Conservation (phyloP, 2,113 vertebrate genomes). For the Cyanoliseus patagonus region DNA sequence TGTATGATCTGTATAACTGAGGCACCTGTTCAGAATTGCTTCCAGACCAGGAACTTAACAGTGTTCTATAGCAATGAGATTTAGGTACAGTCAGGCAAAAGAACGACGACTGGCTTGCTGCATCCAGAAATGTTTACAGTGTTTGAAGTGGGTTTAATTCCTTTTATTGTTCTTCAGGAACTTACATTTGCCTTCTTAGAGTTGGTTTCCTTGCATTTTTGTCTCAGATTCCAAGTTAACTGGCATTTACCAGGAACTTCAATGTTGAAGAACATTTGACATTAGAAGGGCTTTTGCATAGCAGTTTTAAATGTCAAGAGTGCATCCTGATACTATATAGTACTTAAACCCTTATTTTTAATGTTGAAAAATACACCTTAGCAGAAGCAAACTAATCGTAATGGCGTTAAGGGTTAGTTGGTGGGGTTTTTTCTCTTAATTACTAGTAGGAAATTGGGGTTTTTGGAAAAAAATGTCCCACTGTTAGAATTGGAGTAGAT, state of each 20-base stretch:
- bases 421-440: neutral
- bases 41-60: slow-evolving; percentile 28
- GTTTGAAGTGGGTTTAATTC: slow-evolving; percentile 54
- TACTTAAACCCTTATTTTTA: slow-evolving; percentile 64
- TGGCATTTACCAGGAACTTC: neutral
- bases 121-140: slow-evolving; percentile 10
- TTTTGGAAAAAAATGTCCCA: slow-evolving; percentile 10
- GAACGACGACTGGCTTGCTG: slow-evolving; percentile 11
- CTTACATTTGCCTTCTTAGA: slow-evolving; percentile 33
- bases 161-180: slow-evolving; percentile 37
- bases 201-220: slow-evolving; percentile 45
- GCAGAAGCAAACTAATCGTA: slow-evolving; percentile 42
- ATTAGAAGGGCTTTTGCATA: slow-evolving; percentile 53
- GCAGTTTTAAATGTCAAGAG: slow-evolving; percentile 55
- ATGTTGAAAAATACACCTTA: slow-evolving; percentile 62
- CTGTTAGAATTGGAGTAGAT: slow-evolving; percentile 54
- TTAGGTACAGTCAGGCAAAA: slow-evolving; percentile 42
- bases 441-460: slow-evolving; percentile 40
- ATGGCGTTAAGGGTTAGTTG: slow-evolving; percentile 22
- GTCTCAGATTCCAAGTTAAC: slow-evolving; percentile 21
- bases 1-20: slow-evolving; percentile 11
- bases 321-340: slow-evolving; percentile 41
- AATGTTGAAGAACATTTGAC: slow-evolving; percentile 37
- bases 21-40: slow-evolving; percentile 36
- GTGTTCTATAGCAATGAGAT: neutral